A percentile compares a stretch with the other conserved stretches of the same genome.
Evolutionary conservation across 2,113 vertebrate genomes (phyloP).

Genomic region (Callithrix jacchus): DNA sequence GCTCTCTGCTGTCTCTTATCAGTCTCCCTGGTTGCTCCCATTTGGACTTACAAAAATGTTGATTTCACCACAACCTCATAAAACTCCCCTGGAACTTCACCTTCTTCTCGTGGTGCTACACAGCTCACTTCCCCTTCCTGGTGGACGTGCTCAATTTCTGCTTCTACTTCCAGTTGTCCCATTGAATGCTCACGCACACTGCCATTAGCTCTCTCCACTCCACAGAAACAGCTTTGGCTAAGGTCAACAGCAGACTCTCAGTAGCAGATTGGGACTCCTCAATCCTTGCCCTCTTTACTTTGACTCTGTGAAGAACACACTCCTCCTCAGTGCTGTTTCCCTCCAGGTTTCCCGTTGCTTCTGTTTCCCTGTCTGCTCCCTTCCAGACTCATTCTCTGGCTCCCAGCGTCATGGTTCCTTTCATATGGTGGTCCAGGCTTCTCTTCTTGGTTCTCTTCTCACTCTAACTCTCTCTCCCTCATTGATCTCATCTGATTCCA

Average conservation of each 20-base stretch:
- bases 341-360: background rate
- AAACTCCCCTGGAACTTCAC: background rate
- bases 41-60: background rate
- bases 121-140: background rate
- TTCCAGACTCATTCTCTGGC: background rate
- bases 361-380: background rate
- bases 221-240: too few species aligned
- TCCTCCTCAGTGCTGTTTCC: background rate
- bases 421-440: background rate
- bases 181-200: accelerated
- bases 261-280: background rate
- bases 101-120: background rate
- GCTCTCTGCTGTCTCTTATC: background rate
- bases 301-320: background rate
- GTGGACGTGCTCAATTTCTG: background rate
- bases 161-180: background rate
- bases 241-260: background rate
- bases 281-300: background rate
- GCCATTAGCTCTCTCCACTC: background rate
- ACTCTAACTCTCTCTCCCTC: background rate
- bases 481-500: background rate
- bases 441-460: background rate
- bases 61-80: background rate
- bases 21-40: background rate
- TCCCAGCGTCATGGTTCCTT: background rate